Evolutionary conservation across 2,797 vertebrate genomes (phyloP).

Genomic region (Anisognathus igniventris): DNA sequence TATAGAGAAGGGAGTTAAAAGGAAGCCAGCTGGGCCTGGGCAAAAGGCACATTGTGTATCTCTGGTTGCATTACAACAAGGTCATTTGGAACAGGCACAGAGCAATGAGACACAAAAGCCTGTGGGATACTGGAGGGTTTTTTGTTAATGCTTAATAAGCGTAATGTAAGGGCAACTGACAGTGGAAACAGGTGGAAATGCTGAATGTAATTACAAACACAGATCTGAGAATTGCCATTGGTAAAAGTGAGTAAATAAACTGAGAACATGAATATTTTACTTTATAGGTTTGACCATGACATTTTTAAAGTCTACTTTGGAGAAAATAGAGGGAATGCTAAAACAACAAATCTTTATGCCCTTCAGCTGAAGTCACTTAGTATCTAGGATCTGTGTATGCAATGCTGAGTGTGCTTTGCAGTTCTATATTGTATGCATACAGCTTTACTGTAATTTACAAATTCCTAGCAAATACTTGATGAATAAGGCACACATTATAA

Average conservation of each 20-base stretch:
- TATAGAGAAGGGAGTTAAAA: neutral
- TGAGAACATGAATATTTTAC: neutral
- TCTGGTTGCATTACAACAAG: constrained; percentile 46
- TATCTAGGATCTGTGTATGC: neutral
- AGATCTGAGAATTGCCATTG: neutral
- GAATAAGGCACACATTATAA: neutral
- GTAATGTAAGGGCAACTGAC: constrained; percentile 66
- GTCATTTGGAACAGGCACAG: constrained; percentile 30
- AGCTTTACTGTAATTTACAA: neutral
- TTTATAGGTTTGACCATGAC: neutral
- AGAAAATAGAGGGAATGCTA: neutral
- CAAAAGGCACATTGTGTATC: constrained; percentile 12
- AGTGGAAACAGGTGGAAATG: constrained; percentile 69
- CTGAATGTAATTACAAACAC: constrained; percentile 64
- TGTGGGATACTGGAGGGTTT: constrained; percentile 12
- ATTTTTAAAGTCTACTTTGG: neutral
- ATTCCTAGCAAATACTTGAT: neutral
- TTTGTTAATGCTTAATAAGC: constrained; percentile 72
- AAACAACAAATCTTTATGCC: neutral
- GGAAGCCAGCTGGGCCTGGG: constrained; percentile 8
- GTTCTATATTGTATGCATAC: neutral
- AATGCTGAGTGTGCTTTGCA: neutral
- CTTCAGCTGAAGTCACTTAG: neutral
- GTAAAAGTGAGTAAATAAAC: neutral
- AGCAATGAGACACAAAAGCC: constrained; percentile 27